These are phyloP conservation scores for Mastomys coucha DNA, from an alignment of 2,113 vertebrate genomes.

Conservation along the genomic window DNA sequence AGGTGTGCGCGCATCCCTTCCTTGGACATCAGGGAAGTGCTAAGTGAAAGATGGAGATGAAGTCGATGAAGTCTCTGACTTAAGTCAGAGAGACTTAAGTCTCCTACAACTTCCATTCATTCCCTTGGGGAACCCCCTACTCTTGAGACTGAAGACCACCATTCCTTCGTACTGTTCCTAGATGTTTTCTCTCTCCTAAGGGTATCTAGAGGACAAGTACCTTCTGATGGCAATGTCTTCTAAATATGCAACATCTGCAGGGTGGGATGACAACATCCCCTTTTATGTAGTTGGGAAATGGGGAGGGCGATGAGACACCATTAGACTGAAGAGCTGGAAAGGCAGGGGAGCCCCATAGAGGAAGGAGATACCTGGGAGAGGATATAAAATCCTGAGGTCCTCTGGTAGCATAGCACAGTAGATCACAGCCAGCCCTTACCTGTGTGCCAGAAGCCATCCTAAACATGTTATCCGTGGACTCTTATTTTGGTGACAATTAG, in stretches of 20 bases:
- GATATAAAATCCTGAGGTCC: accelerated
- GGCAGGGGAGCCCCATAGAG: background rate
- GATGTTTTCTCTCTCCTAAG: constrained; percentile 57
- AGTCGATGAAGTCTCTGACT: too few species aligned
- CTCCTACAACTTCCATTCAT: accelerated
- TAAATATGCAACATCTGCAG: constrained; percentile 87
- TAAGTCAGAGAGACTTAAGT: background rate
- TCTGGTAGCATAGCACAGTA: background rate
- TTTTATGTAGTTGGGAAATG: constrained; percentile 82
- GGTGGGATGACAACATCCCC: constrained; percentile 80
- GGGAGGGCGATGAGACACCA: constrained; percentile 71
- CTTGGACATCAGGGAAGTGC: accelerated
- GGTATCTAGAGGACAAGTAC: constrained; percentile 78
- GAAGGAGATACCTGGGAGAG: background rate
- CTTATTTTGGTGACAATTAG: background rate
- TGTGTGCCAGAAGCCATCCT: accelerated
- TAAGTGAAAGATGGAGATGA: accelerated
- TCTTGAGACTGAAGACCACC: background rate
- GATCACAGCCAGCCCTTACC: accelerated
- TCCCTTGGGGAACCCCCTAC: background rate
- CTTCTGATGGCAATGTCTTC: constrained; percentile 46
- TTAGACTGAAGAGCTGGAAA: constrained; percentile 49
- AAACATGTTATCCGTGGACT: accelerated
- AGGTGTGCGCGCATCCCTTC: accelerated
- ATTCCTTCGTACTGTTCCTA: background rate